Conservation (phyloP, 2,888 invertebrate genomes). For the Tiliacea aurago region DNA sequence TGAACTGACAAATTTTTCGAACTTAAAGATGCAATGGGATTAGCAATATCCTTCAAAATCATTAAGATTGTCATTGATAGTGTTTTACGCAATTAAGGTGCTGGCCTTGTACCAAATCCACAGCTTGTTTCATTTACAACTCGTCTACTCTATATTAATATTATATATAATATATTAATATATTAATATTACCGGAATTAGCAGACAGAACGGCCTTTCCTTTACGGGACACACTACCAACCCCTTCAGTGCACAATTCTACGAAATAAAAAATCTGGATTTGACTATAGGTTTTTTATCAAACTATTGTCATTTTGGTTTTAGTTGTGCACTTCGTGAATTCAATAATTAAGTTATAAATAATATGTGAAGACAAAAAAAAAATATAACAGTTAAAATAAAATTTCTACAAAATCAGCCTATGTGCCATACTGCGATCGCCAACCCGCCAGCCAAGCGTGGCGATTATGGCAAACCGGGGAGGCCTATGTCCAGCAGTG, state of each 20-base stretch:
- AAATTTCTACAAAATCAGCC: background rate
- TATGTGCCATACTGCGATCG: too few species aligned
- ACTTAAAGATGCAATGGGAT: too few species aligned
- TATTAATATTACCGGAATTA: constrained; percentile 76
- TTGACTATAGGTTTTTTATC: background rate
- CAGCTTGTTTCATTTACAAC: constrained; percentile 67
- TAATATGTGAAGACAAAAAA: background rate
- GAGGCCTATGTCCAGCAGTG: too few species aligned
- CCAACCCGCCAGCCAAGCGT: too few species aligned
- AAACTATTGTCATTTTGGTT: background rate
- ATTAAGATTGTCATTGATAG: too few species aligned
- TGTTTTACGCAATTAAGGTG: too few species aligned
- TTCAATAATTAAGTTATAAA: background rate
- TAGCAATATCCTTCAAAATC: too few species aligned
- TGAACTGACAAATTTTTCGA: too few species aligned
- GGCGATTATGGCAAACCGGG: too few species aligned
- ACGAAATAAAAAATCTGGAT: background rate
- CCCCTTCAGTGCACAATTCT: constrained; percentile 20
- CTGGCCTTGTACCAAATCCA: constrained; percentile 74
- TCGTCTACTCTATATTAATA: constrained; percentile 69
- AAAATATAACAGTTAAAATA: background rate
- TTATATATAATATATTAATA: too few species aligned
- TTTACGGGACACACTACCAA: constrained; percentile 60
- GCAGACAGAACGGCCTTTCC: constrained; percentile 66
- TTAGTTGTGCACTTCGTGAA: too few species aligned